Evolutionary conservation across 1,140 invertebrate species (phyloP).

Genomic region (Agrilus planipennis): DNA sequence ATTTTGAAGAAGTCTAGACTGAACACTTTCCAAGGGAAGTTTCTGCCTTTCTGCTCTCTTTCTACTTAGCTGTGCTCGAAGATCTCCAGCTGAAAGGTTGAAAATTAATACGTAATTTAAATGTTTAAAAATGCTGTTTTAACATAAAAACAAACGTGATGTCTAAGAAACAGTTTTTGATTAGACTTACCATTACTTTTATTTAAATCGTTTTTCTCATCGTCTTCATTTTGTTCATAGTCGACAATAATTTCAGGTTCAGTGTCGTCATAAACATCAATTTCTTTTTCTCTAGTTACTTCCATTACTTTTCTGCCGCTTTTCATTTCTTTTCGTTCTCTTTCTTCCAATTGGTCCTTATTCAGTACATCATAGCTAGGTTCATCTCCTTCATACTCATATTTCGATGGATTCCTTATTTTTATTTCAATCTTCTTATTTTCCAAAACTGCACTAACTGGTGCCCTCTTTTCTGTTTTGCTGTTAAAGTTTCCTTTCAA

Average conservation of each 20-base stretch:
- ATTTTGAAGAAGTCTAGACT: conserved; percentile 28
- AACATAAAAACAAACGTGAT: too few species aligned
- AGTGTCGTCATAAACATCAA: conserved; percentile 6
- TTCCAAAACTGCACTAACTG: conserved; percentile 3
- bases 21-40: conserved; percentile 17
- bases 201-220: conserved; percentile 10
- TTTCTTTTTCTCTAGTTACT: conserved; percentile 12
- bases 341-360: conserved; percentile 2
- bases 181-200: conserved; percentile 19
- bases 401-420: conserved; percentile 28
- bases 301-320: conserved; percentile 12
- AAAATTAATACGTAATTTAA: too few species aligned
- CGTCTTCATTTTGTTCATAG: conserved; percentile 14
- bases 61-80: conserved; percentile 30
- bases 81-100: conserved; percentile 22
- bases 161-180: background rate
- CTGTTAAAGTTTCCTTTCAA: conserved; percentile 16
- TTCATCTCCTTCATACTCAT: conserved; percentile 20
- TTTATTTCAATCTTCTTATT: conserved; percentile 27
- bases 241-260: conserved; percentile 14
- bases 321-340: conserved; percentile 14
- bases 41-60: conserved; percentile 31
- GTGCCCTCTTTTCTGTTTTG: background rate
- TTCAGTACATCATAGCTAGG: conserved; percentile 8
- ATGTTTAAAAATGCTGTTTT: too few species aligned